These are phyloP conservation scores for Scylla paramamosain DNA, from an alignment of 1,140 invertebrate species.

Conservation along the genomic window DNA sequence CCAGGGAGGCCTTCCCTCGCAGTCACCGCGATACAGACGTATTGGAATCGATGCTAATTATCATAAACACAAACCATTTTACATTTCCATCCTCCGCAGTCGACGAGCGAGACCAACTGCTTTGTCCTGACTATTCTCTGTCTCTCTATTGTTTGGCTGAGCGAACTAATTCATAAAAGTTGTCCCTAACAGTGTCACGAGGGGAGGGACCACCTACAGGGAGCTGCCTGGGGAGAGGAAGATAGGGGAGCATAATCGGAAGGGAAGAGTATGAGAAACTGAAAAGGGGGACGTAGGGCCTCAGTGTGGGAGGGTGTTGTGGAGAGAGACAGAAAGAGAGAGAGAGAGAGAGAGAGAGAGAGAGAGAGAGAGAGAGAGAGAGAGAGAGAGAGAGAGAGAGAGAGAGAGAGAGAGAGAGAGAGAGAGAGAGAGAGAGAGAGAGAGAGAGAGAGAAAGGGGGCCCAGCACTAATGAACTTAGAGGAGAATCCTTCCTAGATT, in stretches of 20 bases:
- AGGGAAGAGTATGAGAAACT: conserved; percentile 35
- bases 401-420: background rate
- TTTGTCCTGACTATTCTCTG: conserved; percentile 52
- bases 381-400: background rate
- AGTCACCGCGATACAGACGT: background rate
- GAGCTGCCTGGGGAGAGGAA: background rate
- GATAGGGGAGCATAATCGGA: background rate
- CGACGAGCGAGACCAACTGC: conserved; percentile 67
- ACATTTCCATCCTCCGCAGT: conserved; percentile 59
- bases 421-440: conserved; percentile 30
- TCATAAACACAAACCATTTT: conserved; percentile 45
- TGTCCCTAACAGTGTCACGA: conserved; percentile 67
- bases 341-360: background rate
- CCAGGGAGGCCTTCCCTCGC: background rate
- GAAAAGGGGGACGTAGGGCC: background rate
- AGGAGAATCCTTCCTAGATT: conserved; percentile 22
- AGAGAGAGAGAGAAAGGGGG: conserved; percentile 32
- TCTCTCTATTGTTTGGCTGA: conserved; percentile 46
- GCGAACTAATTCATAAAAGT: conserved; percentile 74
- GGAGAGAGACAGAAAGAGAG: background rate
- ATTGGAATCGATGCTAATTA: conserved; percentile 39
- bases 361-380: background rate
- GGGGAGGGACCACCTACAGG: conserved; percentile 26
- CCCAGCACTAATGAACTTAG: conserved; percentile 50
- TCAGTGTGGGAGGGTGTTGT: background rate